Conservation (phyloP, 2,888 invertebrate genomes). For the Drosophila glabriapex region DNA sequence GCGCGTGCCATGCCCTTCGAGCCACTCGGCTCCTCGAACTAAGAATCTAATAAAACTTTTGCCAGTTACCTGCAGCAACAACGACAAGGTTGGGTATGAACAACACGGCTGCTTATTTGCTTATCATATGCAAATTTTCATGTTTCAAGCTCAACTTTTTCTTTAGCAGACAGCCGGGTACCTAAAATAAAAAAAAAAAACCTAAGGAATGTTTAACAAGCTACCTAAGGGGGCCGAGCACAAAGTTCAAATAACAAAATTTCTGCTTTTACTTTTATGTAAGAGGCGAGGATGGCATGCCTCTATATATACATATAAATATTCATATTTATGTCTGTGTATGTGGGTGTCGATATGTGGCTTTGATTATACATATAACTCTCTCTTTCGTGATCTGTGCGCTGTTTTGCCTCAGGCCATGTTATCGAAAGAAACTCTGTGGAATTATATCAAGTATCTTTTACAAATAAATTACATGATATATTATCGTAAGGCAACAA, state of each 20-base stretch:
- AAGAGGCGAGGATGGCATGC: constrained; percentile 38
- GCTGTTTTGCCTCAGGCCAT: constrained; percentile 26
- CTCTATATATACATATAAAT: constrained; percentile 15
- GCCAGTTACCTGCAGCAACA: constrained; percentile 58
- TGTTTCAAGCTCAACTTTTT: constrained; percentile 74
- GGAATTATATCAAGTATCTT: constrained; percentile 38
- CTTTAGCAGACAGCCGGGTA: constrained; percentile 22
- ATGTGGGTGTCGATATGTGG: constrained; percentile 11
- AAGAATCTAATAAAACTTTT: constrained; percentile 81
- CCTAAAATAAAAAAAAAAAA: constrained; percentile 26
- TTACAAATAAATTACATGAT: constrained; percentile 31
- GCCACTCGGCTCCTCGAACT: constrained; percentile 43
- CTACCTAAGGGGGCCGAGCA: constrained; percentile 66
- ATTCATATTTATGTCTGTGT: constrained; percentile 8
- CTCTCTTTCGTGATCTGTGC: constrained; percentile 11
- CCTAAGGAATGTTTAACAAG: constrained; percentile 80
- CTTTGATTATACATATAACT: constrained; percentile 53
- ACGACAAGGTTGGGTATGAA: constrained; percentile 26
- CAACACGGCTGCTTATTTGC: constrained; percentile 67
- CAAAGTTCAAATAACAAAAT: constrained; percentile 78
- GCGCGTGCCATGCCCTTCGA: constrained; percentile 22
- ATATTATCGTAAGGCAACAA: constrained; percentile 10
- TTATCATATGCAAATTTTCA: constrained; percentile 81
- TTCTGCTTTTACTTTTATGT: constrained; percentile 63
- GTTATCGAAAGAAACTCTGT: constrained; percentile 36